A percentile compares a stretch with the other conserved stretches of the same genome.
Conservation (phyloP, 2,888 invertebrate species). For the Brenthis hecate region DNA sequence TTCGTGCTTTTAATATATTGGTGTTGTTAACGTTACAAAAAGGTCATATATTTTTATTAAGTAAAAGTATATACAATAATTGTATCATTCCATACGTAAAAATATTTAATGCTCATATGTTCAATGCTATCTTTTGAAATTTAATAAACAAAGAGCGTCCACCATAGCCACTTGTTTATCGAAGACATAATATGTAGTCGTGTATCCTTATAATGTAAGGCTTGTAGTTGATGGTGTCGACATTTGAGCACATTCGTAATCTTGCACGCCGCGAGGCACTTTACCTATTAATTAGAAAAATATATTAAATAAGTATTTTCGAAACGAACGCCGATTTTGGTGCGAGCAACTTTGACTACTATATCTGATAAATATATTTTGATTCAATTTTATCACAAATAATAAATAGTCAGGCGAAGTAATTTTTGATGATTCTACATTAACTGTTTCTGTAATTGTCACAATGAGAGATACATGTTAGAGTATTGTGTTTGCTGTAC, state of each 20-base stretch:
- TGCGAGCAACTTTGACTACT: conserved; percentile 26
- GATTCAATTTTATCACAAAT: conserved; percentile 25
- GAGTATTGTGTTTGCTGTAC: conserved; percentile 50
- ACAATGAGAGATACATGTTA: conserved; percentile 14
- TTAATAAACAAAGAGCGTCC: conserved; percentile 9
- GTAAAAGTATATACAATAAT: neutral
- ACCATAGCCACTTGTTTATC: conserved; percentile 16
- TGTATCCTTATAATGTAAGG: conserved; percentile 10
- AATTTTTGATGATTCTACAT: conserved; percentile 38
- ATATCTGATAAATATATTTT: conserved; percentile 24
- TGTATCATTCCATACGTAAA: conserved; percentile 5
- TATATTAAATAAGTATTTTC: conserved; percentile 22
- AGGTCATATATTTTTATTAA: conserved; percentile 18
- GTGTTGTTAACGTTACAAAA: conserved; percentile 13
- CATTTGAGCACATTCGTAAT: conserved; percentile 28
- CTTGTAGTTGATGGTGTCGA: conserved; percentile 25
- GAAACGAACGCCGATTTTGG: conserved; percentile 27
- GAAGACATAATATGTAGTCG: conserved; percentile 9
- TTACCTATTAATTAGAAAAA: conserved; percentile 19
- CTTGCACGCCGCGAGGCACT: conserved; percentile 26
- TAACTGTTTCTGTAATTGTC: conserved; percentile 14
- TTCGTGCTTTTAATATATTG: conserved; percentile 15
- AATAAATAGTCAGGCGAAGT: conserved; percentile 22
- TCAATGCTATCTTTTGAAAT: conserved; percentile 2
- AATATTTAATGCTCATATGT: conserved; percentile 19